These are phyloP conservation scores for Strix aluco DNA, from an alignment of 2,113 vertebrate genomes.

Conservation along the genomic window DNA sequence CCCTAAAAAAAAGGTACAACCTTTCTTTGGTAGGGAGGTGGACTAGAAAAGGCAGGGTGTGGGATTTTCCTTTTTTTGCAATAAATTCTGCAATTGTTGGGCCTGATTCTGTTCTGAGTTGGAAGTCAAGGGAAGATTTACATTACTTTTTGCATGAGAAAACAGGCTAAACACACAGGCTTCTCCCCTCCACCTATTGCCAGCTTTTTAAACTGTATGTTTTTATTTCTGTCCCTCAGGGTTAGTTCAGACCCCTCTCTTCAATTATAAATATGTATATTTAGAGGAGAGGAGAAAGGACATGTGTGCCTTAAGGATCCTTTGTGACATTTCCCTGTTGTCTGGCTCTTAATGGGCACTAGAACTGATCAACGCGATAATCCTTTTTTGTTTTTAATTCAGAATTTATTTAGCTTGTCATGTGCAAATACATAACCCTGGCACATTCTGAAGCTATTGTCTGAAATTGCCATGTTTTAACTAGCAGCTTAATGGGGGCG, in stretches of 20 bases:
- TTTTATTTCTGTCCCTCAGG: background rate
- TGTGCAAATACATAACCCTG: background rate
- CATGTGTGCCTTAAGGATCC: background rate
- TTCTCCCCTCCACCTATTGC: background rate
- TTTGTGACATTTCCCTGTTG: background rate
- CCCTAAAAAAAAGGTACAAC: slow-evolving; percentile 20
- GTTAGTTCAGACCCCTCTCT: background rate
- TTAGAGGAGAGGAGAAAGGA: background rate
- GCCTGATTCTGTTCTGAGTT: background rate
- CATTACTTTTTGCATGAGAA: background rate
- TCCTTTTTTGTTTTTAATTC: background rate
- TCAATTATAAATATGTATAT: background rate
- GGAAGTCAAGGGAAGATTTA: background rate
- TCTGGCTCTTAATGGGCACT: background rate
- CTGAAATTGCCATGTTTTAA: background rate
- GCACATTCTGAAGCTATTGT: background rate
- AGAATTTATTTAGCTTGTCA: background rate
- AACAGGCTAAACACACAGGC: background rate
- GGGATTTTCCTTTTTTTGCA: background rate
- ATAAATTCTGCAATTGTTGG: background rate
- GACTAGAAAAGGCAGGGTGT: slow-evolving; percentile 19
- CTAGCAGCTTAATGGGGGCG: background rate
- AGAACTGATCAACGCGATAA: background rate
- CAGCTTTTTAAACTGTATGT: background rate
- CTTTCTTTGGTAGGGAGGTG: background rate